Base-by-base conservation (phyloP, 2,797 vertebrate genomes). In the Notolabrus celidotus region DNA sequence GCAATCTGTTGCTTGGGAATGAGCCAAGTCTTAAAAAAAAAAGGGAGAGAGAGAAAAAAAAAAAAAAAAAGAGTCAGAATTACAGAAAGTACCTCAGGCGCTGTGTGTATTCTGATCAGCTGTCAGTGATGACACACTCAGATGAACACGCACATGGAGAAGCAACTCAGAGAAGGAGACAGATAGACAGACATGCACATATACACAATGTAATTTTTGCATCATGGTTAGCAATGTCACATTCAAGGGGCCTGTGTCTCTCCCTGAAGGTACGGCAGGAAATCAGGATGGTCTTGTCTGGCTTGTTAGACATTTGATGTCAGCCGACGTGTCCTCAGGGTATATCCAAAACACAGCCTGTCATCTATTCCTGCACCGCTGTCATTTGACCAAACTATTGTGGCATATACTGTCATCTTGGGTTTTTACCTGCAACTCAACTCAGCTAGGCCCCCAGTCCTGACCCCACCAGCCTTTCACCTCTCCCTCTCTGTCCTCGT, bases 1-100 rank as follows among this genome's bases (percentile, higher is more conserved):
- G 78, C 90, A 92, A 92, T 91, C 90, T 93, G 92, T 92, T 91
- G 91, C 92, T 90, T 91, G 90, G 91, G 90, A 88, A 84, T 75
- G 85, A 90, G 91, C 91, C 90, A 92, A 89, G 82, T 56, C 71
- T 77, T 56, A 67, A 60, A 76, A 59, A 50, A 51, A 67, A 49
- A 56, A 52, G n/a, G 9, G 8, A n/a, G n/a, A n/a, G n/a, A n/a
- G n/a, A n/a, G n/a, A 60, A 76, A 59, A 50, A 51, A 67, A 49
- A 56, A 52, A n/a, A 9, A 8, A 67, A 55, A 25, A 27, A 42
- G 67, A 66, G 82, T 85, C 71, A 76, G 82, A 89, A 89, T 90
- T 93, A 89, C 84, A 84, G 86, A 87, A 85, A 90, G 84, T 80
- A 89, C 91, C 92, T 88, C 75, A 43, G 89, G 90, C 85, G 72